These are phyloP conservation scores for Xylophagus ater DNA, from an alignment of 2,888 invertebrate genomes.

Conservation along the genomic window DNA sequence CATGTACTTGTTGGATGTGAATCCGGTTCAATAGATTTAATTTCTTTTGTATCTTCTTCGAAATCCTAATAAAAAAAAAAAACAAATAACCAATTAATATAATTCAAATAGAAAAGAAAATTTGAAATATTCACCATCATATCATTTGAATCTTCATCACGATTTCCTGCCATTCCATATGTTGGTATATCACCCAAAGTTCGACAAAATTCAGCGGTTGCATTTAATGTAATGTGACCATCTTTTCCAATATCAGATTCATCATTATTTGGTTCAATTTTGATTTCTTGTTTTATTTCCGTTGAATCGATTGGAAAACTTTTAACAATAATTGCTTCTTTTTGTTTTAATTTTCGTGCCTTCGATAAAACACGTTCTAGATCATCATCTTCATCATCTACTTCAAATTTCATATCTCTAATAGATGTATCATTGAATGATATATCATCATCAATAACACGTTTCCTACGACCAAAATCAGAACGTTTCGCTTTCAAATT, in stretches of 20 bases:
- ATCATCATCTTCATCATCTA: slow-evolving; percentile 59
- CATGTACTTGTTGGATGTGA: slow-evolving; percentile 73
- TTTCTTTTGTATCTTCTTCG: slow-evolving; percentile 33
- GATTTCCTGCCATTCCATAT: slow-evolving; percentile 81
- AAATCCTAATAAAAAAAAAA: slow-evolving; percentile 25
- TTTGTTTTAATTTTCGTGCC: slow-evolving; percentile 55
- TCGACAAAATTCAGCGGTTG: slow-evolving; percentile 94
- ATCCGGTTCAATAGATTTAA: no score
- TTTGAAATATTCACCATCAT: slow-evolving; percentile 39
- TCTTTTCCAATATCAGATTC: no score
- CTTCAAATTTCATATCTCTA: slow-evolving; percentile 49
- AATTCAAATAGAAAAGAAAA: no score
- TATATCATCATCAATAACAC: slow-evolving; percentile 48
- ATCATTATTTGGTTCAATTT: slow-evolving; percentile 48
- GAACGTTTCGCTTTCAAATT: slow-evolving; percentile 28
- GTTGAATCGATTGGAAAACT: slow-evolving; percentile 35
- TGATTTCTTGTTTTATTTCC: slow-evolving; percentile 43
- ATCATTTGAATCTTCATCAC: slow-evolving; percentile 65
- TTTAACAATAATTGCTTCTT: slow-evolving; percentile 34
- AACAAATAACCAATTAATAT: no score
- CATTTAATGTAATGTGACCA: slow-evolving; percentile 69
- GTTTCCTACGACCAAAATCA: slow-evolving; percentile 26
- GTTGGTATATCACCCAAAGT: slow-evolving; percentile 93
- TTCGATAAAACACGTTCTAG: slow-evolving; percentile 61
- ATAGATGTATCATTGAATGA: slow-evolving; percentile 31